Evolutionary conservation across 2,888 invertebrate genomes (phyloP), one percentile per base, ranked within the genome.

Genomic region (Protophormia terraenovae): DNA sequence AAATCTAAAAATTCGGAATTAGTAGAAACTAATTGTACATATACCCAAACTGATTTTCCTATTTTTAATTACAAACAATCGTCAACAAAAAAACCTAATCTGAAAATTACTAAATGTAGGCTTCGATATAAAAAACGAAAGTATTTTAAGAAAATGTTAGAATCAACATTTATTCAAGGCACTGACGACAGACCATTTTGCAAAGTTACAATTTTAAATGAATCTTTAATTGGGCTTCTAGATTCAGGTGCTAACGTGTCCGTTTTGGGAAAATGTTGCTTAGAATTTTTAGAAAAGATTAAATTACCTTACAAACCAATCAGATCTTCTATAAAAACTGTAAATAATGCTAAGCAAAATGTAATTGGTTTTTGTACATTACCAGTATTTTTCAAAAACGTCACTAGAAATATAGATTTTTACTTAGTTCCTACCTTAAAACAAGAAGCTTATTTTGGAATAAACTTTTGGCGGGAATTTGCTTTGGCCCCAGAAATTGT

Each of bases 401-500:
- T 69, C 1, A 53, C 19, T 0, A 69, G 14, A 10, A 5, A 58
- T 14, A 27, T 77, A 14, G 0, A n/a, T 0, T 78, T 78, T 50
- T 78, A 69, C 24, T 41, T 78, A 29, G 69, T 50, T 16, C 62
- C 78, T 1, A 38, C 69, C 1, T 22, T 78, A 5, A 24, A 12
- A 3, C 32, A 77, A 16, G 16, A 35, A 7, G 41, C 55, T 10
- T 76, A 66, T 8, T 45, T 66, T n/a, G 76, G 76, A 1, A 55
- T 58, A 0, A 27, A 77, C 32, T 77, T 76, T 47, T 77, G 77
- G 77, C 47, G 47, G 5, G 45, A 67, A n/a, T 77, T 77, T 32
- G 60, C 60, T 0, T 10, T 69, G 0, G 69, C 62, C 1, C 60
- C 67, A 1, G 60, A 69, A 7, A 16, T 78, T 8, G 53, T 79